Percentiles rank a stretch among this genome's conserved stretches.
Evolutionary conservation across 2,113 vertebrate species (phyloP).

Genomic region (Thinocorus orbignyianus): DNA sequence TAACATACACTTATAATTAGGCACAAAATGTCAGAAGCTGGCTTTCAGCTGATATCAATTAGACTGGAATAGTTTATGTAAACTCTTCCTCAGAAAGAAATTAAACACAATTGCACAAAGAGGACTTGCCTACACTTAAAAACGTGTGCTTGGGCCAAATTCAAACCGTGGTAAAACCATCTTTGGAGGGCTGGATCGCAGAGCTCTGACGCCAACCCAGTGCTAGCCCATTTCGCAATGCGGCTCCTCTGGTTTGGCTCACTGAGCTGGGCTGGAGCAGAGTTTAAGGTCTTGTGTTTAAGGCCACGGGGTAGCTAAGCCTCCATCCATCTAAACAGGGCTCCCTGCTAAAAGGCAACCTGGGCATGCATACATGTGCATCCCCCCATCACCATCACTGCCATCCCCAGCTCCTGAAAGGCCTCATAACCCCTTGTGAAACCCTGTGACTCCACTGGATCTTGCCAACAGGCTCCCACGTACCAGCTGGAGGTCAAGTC

Average conservation of each 20-base stretch:
- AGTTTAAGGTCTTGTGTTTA: not conserved
- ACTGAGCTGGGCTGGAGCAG: not conserved
- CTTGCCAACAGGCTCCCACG: fast-evolving
- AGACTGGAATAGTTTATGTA: conserved; percentile 35
- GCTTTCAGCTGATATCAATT: conserved; percentile 60
- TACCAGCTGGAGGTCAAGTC: not conserved
- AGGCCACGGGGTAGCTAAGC: not conserved
- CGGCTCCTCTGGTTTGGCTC: not conserved
- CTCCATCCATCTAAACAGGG: not conserved
- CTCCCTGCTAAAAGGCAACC: not conserved
- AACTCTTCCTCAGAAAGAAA: conserved; percentile 45
- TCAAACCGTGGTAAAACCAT: not conserved
- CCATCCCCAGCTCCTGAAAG: not conserved
- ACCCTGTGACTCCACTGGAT: not conserved
- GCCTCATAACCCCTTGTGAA: not conserved
- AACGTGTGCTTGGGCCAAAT: not conserved
- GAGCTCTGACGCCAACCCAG: not conserved
- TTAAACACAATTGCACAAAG: not conserved
- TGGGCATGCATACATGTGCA: not conserved
- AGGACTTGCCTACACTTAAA: not conserved
- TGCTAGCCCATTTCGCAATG: not conserved
- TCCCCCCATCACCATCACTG: no score
- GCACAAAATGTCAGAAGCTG: conserved; percentile 51
- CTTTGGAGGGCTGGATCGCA: not conserved
- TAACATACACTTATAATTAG: conserved; percentile 44